phyloP scores from a whole-genome alignment of 23 tunicate species.

The Ascidia mentula region DNA sequence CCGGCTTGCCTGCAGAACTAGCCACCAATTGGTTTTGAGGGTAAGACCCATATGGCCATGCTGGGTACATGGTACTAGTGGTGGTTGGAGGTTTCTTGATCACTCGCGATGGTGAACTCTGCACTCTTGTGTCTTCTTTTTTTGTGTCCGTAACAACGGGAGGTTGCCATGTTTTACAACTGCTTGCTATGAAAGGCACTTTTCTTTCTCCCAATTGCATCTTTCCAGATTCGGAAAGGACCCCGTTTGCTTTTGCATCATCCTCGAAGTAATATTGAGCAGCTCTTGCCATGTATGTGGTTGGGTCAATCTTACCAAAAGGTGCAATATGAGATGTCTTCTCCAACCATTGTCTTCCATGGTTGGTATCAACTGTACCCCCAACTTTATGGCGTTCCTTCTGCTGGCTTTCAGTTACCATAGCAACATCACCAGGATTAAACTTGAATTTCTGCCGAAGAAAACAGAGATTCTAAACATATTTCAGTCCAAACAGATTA shows the following conservation, averaged over 20 bases:
- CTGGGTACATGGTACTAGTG: background rate
- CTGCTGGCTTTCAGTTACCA: background rate
- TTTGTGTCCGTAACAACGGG: background rate
- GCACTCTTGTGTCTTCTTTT: background rate
- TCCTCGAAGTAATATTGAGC: constrained; percentile 31
- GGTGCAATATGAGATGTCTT: constrained; percentile 11
- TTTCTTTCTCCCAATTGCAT: background rate
- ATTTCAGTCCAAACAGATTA: background rate
- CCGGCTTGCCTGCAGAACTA: background rate
- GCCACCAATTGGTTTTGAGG: background rate
- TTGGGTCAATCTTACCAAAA: constrained; percentile 59
- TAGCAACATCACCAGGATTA: background rate
- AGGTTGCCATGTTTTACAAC: constrained; percentile 29
- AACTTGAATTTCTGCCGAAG: background rate
- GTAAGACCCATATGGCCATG: background rate
- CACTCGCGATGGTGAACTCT: background rate
- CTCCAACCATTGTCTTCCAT: background rate
- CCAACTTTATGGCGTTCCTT: background rate
- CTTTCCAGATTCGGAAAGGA: background rate
- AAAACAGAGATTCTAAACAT: background rate
- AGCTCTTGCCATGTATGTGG: constrained; percentile 46
- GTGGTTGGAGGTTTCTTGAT: constrained; percentile 1
- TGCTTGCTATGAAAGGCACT: background rate
- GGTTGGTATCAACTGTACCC: background rate
- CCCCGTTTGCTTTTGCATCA: background rate